Base-by-base conservation (phyloP, 2,888 invertebrate species). In the Eilema depressum region DNA sequence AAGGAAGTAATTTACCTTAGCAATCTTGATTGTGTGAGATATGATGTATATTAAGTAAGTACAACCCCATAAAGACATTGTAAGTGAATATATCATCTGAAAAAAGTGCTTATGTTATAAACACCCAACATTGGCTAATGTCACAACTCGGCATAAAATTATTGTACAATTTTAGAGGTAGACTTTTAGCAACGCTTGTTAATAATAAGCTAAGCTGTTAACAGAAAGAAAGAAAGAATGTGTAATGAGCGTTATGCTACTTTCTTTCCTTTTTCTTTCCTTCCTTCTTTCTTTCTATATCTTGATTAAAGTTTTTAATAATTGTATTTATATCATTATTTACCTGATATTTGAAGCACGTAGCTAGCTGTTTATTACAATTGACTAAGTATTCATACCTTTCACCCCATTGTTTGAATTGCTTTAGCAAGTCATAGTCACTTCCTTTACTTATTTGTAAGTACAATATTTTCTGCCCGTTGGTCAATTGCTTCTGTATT, bases 281-380 rank as follows among this genome's bases (percentile, higher is more conserved):
- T n/a, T n/a, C n/a, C n/a, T n/a, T n/a, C n/a, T n/a, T n/a, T n/a
- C n/a, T n/a, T n/a, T n/a, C n/a, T n/a, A n/a, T n/a, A n/a, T n/a
- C n/a, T n/a, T n/a, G n/a, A n/a, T n/a, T n/a, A n/a, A n/a, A n/a
- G n/a, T n/a, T n/a, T n/a, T n/a, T n/a, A n/a, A 10, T 8, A 33
- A 11, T 41, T 17, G 0, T n/a, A 53, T 20, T 47, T 47, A 41
- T 47, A 20, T 7, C 5, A 20, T 7, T 20, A n/a, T n/a, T 20
- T n/a, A 53, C 53, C 53, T 53, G 53, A 10, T n/a, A 53, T 53
- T n/a, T 53, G 53, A 10, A 53, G 53, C 53, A 53, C 53, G n/a
- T 25, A 14, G 57, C 69, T 17, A 77, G 23, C 12, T 63, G n/a
- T 20, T 74, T 71, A 60, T 71, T 71, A n/a, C 71, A 74, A 14